Evolutionary conservation across 1,140 invertebrate species (phyloP), one percentile per base, ranked within the genome.

Genomic region (Ceratina calcarata): DNA sequence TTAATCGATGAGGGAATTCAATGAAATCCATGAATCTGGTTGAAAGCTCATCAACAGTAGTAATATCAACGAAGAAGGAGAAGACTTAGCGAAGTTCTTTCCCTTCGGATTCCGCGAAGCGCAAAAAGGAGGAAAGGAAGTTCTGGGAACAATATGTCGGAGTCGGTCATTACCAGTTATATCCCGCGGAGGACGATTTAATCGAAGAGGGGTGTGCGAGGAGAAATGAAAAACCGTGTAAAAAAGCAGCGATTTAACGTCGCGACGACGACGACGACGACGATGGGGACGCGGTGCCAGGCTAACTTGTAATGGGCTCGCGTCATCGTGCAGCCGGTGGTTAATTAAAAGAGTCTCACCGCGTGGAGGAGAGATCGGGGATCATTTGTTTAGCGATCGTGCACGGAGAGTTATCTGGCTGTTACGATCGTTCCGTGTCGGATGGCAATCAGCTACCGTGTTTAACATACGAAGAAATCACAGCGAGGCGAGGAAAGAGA

Each of bases 371-470:
- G 71, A 86, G 84, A 86, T 83, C 85, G 80, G 80, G 80, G 84
- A 89, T 86, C 86, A 87, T 88, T 89, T 89, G 86, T 89, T 89
- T 88, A 87, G 81, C 82, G 87, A 89, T 89, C 86, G 85, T 66
- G 72, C 84, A 83, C 86, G 88, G 80, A 80, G 76, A 87, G 81
- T 87, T 89, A 89, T 89, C 88, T 89, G 82, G 72, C 83, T 84
- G 81, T 86, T 86, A 86, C 83, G 82, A 89, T 89, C 88, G 71
- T 65, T 60, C 85, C 89, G 89, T 89, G 89, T 89, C 89, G 86
- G 88, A 90, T 90, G 75, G 84, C 78, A 86, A 90, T 88, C 88
- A 88, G 89, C 89, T 89, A 89, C 89, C 80, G 86, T 81, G 88
- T 83, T 89, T 88, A 84, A 78, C 87, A 78, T 78, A 82, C 84